Base-by-base conservation (phyloP, 2,888 invertebrate species). In the Drosophila atripex region DNA sequence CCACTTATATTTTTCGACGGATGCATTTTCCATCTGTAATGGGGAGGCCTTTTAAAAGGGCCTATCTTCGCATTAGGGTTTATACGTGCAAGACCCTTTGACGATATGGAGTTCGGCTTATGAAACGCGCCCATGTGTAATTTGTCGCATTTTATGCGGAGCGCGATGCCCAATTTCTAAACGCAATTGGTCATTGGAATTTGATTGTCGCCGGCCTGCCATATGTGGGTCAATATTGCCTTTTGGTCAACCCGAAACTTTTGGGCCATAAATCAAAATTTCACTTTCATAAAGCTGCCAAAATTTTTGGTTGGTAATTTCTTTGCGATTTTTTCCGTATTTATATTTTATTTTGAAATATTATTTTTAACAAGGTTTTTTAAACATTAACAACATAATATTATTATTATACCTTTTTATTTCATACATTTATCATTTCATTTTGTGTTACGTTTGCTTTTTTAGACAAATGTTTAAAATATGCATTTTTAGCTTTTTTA, bases 361-460 rank as follows among this genome's bases (percentile, higher is more conserved):
- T 89, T 89, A 89, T 90, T 90, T 70, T 91, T 91, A 91, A 91
- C 91, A 91, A 91, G 85, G 74, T 90, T 89, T 89, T 91, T 91
- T 80, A 89, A 91, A 91, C 91, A 91, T 91, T 91, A 91, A 91
- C 91, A 91, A 91, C 89, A 90, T 90, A 86, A 86, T 87, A 75
- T 79, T 80, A 79, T 78, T 76, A 76, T 86, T 88, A 74, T 71
- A 78, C 78, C 76, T 80, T 75, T 39, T 71, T 74, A 69, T 71
- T 76, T 74, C 70, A 54, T 77, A 71, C 74, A 73, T 76, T 80
- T 78, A 74, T 71, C 75, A 71, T 77, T 75, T 76, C 70, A 35
- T 59, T 71, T 76, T 87, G 84, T 43, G 18, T 43, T 43, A 21
- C 70, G 80, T 76, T 78, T 83, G 76, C 76, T 64, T 77, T 77